These are phyloP conservation scores for Drosophila barbarae DNA, from an alignment of 2,888 invertebrate species.

Conservation along the genomic window DNA sequence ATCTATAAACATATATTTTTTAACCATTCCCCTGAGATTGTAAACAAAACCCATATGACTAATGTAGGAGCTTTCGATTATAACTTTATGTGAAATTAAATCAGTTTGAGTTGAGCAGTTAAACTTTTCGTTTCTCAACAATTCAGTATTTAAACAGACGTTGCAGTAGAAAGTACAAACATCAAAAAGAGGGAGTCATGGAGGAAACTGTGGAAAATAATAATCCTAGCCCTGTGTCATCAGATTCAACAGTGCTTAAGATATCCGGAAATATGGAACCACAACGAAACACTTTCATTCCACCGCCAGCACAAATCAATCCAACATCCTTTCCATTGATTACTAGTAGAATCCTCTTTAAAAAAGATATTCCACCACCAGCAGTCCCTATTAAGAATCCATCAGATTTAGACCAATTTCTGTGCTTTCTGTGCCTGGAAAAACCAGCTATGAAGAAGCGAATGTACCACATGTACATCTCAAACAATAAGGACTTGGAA, in stretches of 20 bases:
- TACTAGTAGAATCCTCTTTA: conserved; percentile 17
- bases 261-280: conserved; percentile 9
- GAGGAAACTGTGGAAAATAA: background rate
- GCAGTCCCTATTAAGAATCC: background rate
- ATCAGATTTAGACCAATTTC: background rate
- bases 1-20: background rate
- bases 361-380: conserved; percentile 1
- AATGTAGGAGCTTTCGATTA: conserved; percentile 8
- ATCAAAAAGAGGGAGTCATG: background rate
- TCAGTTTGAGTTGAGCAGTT: too few relatives aligned
- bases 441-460: background rate
- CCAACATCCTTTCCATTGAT: conserved; percentile 17
- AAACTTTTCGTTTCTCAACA: too few relatives aligned
- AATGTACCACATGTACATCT: conserved; percentile 32
- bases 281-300: background rate
- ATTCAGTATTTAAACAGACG: background rate
- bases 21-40: background rate
- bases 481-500: conserved; percentile 3
- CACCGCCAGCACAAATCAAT: conserved; percentile 2
- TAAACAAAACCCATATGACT: conserved; percentile 3
- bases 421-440: conserved; percentile 4
- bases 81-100: background rate
- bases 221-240: background rate
- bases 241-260: background rate
- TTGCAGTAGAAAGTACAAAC: background rate